These are phyloP conservation scores for Sipunculus nudus DNA, from an alignment of 2,888 invertebrate genomes.

Conservation along the genomic window DNA sequence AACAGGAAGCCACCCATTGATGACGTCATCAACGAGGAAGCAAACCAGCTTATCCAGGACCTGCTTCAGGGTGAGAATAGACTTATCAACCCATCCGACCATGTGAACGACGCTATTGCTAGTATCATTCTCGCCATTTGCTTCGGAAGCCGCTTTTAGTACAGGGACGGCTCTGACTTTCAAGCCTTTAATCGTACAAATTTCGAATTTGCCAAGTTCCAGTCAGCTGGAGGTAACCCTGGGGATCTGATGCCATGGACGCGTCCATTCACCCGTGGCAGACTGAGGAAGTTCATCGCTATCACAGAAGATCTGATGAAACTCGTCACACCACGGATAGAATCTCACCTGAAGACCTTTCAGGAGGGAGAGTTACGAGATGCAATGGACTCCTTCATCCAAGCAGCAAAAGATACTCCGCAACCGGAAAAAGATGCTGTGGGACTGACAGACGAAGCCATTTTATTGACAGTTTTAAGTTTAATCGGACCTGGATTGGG, in stretches of 20 bases:
- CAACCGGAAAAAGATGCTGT: slow-evolving; percentile 44
- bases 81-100: too few relatives aligned
- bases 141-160: slow-evolving; percentile 47
- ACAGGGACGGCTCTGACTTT: slow-evolving; percentile 52
- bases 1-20: slow-evolving; percentile 35
- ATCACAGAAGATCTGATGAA: slow-evolving; percentile 50
- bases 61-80: neutral
- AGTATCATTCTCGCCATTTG: slow-evolving; percentile 54
- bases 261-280: slow-evolving; percentile 46
- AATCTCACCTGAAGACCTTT: slow-evolving; percentile 51
- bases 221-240: too few relatives aligned
- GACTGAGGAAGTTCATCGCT: slow-evolving; percentile 41
- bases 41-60: neutral
- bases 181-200: too few relatives aligned
- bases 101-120: slow-evolving; percentile 49
- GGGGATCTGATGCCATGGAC: slow-evolving; percentile 59
- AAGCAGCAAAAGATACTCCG: slow-evolving; percentile 41
- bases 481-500: slow-evolving; percentile 59
- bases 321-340: slow-evolving; percentile 47
- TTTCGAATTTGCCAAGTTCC: too few relatives aligned
- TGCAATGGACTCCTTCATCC: slow-evolving; percentile 55
- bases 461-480: slow-evolving; percentile 53
- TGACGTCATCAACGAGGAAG: slow-evolving; percentile 9
- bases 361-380: slow-evolving; percentile 47
- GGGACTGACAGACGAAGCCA: slow-evolving; percentile 51